Evolutionary conservation across 2,113 vertebrate species (phyloP).

Genomic region (Malurus melanocephalus): DNA sequence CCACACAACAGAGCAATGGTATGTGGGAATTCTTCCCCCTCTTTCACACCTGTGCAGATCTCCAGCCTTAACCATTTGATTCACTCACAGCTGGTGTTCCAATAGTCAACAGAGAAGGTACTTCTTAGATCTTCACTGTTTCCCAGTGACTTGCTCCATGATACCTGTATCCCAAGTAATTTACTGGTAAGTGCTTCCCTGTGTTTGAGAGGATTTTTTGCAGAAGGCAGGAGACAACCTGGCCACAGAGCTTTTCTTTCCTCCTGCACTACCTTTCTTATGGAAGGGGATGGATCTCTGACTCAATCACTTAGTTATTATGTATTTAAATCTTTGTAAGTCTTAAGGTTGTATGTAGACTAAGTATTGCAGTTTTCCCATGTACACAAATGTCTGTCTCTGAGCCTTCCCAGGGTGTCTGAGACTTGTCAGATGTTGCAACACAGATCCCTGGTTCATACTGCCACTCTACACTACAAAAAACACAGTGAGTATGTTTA

Average conservation of each 20-base stretch:
- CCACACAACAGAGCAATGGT: background rate
- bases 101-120: background rate
- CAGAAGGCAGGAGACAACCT: background rate
- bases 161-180: background rate
- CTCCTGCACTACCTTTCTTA: background rate
- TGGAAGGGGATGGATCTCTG: background rate
- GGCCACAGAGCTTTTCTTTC: background rate
- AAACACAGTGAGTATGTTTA: background rate
- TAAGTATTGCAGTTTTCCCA: background rate
- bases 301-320: background rate
- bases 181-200: background rate
- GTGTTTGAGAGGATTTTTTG: background rate
- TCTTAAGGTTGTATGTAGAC: background rate
- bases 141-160: background rate
- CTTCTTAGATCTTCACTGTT: background rate
- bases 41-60: background rate
- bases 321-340: background rate
- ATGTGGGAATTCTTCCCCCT: background rate
- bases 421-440: background rate
- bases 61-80: background rate
- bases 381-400: background rate
- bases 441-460: rapidly evolving
- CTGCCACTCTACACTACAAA: background rate
- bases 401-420: background rate
- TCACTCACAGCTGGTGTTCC: background rate